Evolutionary conservation across 2,888 invertebrate genomes (phyloP).

Genomic region (Glyphotaelius pellucidus): DNA sequence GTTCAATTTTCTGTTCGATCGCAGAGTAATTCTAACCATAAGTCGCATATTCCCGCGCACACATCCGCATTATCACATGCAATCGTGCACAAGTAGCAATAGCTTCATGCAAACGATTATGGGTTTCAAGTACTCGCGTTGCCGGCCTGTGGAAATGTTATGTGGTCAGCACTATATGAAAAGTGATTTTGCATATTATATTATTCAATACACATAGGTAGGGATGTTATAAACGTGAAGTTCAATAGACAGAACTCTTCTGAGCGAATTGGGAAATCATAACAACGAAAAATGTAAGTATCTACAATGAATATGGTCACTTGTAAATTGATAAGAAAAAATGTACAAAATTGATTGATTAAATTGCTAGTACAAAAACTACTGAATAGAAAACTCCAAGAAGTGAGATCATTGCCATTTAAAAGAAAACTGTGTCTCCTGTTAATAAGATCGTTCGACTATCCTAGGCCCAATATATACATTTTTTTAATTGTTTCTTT

Average conservation of each 20-base stretch:
- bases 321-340: too few relatives aligned
- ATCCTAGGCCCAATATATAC: too few relatives aligned
- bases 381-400: too few relatives aligned
- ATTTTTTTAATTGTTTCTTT: too few relatives aligned
- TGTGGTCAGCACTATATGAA: constrained; percentile 27
- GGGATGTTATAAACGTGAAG: not conserved
- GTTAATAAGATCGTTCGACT: too few relatives aligned
- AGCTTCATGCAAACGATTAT: constrained; percentile 51
- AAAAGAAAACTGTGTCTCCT: too few relatives aligned
- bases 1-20: not conserved
- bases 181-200: constrained; percentile 37
- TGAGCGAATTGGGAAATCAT: not conserved
- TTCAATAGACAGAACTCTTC: not conserved
- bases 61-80: not conserved
- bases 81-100: constrained; percentile 40
- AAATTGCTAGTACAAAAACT: too few relatives aligned
- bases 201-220: not conserved
- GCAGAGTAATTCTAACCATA: not conserved
- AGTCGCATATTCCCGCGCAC: not conserved
- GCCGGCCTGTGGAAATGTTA: constrained; percentile 19
- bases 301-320: too few relatives aligned
- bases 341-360: too few relatives aligned
- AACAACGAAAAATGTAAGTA: not conserved
- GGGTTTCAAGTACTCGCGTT: constrained; percentile 49
- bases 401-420: too few relatives aligned